Base-by-base conservation (phyloP, 2,888 invertebrate species). In the Criorhina ranunculi region DNA sequence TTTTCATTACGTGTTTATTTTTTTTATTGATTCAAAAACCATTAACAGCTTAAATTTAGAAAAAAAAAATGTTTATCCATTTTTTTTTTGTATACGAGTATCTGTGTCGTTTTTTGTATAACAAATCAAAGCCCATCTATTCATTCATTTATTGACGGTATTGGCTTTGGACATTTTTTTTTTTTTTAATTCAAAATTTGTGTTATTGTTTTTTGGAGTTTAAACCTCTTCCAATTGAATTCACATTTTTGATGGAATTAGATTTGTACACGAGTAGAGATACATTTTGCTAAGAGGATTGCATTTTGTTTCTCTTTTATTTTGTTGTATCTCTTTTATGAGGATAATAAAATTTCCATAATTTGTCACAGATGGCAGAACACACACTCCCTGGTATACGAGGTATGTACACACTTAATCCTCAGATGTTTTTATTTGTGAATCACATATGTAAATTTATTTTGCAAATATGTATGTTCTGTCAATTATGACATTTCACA, bases 401-500 rank as follows among this genome's bases (percentile, higher is more conserved):
- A n/a, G n/a, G 24, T 24, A 4, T 24, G 49, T 19, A 72, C n/a
- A 57, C 29, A 67, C 55, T 57, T 75, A 75, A 75, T 75, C 57
- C 57, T 24, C 11, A 1, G 6, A 2, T 60, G n/a, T 57, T 24
- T 44, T 37, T 19, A 1, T 51, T 29, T 33, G 1, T 8, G 15
- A 66, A 33, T 60, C 49, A 59, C 42, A 15, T 35, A 81, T 69
- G 66, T 60, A 83, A 79, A 83, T 69, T 62, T 37, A 57, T 69
- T 55, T 46, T 15, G 19, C 53, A 77, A 77, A 72, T 37, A 29
- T 33, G 59, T 42, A 17, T 55, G 44, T 60, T 6, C 60, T 69
- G 73, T 79, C 83, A 79, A 83, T 83, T 83, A 79, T 83, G 83
- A 83, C 73, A 75, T 75, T 75, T 79, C 62, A 44, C 79, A 83